These are phyloP conservation scores for Papio anubis DNA, from an alignment of 2,113 vertebrate species.

Conservation along the genomic window DNA sequence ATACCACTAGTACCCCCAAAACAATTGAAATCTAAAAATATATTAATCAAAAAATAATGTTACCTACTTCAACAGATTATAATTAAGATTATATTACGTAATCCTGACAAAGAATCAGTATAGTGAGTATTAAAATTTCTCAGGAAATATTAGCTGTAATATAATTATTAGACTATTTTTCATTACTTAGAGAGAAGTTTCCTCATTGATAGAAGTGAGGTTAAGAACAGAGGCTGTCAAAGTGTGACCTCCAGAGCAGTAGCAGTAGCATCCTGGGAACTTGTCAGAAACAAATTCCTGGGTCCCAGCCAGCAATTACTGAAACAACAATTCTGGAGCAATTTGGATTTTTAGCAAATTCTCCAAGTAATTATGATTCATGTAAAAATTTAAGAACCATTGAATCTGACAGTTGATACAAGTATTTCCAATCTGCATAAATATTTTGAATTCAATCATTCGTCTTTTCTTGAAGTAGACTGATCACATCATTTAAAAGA, in stretches of 20 bases:
- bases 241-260: accelerated
- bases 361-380: no score
- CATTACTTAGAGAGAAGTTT: background rate
- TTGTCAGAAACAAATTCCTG: background rate
- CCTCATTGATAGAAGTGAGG: background rate
- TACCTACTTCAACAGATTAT: background rate
- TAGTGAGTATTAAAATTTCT: background rate
- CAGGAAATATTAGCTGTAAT: background rate
- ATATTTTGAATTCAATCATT: background rate
- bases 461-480: background rate
- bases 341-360: background rate
- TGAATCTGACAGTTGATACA: background rate
- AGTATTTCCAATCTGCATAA: background rate
- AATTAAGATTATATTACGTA: background rate
- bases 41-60: no score
- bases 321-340: background rate
- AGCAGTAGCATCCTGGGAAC: background rate
- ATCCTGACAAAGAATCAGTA: background rate
- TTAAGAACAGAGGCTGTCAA: background rate
- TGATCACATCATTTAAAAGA: background rate
- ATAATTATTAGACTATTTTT: background rate
- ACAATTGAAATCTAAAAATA: no score
- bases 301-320: accelerated
- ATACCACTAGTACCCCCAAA: no score
- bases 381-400: background rate